phyloP scores from a whole-genome alignment of 2,797 vertebrate species.

The Eleutherodactylus coqui region DNA sequence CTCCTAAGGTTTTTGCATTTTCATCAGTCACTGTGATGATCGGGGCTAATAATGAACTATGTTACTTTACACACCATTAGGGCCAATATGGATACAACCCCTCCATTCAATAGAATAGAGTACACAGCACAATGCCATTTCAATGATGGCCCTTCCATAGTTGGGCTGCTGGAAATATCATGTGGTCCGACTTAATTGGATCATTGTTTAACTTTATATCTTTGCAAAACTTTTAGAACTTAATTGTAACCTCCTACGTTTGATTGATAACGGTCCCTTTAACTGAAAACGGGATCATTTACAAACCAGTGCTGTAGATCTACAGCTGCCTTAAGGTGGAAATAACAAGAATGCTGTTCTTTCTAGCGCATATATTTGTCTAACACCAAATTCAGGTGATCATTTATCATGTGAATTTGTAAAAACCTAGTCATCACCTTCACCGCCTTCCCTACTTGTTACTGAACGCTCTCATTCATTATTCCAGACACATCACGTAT shows the following conservation, averaged over 20 bases:
- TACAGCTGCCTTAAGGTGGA: neutral
- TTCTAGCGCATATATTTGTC: slow-evolving; percentile 17
- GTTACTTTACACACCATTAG: neutral
- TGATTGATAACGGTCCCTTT: neutral
- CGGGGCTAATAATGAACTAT: neutral
- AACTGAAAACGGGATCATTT: neutral
- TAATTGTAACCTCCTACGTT: neutral
- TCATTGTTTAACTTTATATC: neutral
- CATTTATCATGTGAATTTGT: slow-evolving; percentile 28
- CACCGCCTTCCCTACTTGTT: neutral
- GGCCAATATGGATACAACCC: neutral
- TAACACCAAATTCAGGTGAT: slow-evolving; percentile 15
- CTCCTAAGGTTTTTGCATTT: neutral
- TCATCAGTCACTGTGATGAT: neutral
- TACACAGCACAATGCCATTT: neutral
- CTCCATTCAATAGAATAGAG: no score
- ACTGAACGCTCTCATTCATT: slow-evolving; percentile 6
- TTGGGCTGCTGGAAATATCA: neutral
- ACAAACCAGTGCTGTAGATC: neutral
- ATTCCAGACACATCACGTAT: neutral
- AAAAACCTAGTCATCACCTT: slow-evolving; percentile 30
- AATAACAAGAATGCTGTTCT: neutral
- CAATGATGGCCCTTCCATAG: neutral
- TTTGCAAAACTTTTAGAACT: slow-evolving; percentile 3
- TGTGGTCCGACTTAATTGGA: neutral